Conservation (phyloP, 2,113 vertebrate species). For the Cyphomyrus discorhynchus region DNA sequence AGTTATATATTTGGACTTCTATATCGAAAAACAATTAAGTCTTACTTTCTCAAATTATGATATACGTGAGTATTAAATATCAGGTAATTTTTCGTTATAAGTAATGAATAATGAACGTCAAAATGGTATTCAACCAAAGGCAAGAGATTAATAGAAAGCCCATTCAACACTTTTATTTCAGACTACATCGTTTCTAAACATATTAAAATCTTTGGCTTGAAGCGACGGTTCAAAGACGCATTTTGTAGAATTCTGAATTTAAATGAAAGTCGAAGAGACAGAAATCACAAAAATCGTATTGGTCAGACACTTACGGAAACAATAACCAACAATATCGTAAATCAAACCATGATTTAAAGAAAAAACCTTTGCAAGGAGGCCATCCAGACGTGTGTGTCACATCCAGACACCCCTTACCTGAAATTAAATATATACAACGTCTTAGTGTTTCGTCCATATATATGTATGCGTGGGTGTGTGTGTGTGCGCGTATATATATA, state of each 20-base stretch:
- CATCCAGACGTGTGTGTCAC: constrained; percentile 36
- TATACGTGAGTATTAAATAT: not conserved
- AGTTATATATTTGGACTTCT: not conserved
- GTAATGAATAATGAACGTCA: not conserved
- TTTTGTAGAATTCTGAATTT: constrained; percentile 58
- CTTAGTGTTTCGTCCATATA: constrained; percentile 92
- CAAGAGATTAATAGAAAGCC: constrained; percentile 55
- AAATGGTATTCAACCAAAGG: constrained; percentile 13
- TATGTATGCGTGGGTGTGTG: constrained; percentile 75
- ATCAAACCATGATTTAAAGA: constrained; percentile 47
- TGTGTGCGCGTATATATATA: too few relatives aligned
- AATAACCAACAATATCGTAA: constrained; percentile 47
- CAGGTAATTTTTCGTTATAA: not conserved
- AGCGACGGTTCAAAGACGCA: constrained; percentile 75
- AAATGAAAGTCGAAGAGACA: constrained; percentile 27
- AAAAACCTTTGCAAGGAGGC: constrained; percentile 73
- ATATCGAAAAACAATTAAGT: not conserved
- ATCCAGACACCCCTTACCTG: constrained; percentile 78
- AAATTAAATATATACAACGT: constrained; percentile 97
- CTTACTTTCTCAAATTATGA: not conserved
- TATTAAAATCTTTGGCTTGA: constrained; percentile 99
- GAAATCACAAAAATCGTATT: constrained; percentile 46
- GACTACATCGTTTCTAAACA: constrained; percentile 91
- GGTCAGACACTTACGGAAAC: constrained; percentile 50
- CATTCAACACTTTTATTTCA: constrained; percentile 86